A percentile compares a stretch with the other conserved stretches of the same genome.
These are phyloP conservation scores for Chrysocyon brachyurus DNA, from an alignment of 2,797 vertebrate genomes.

Conservation along the genomic window DNA sequence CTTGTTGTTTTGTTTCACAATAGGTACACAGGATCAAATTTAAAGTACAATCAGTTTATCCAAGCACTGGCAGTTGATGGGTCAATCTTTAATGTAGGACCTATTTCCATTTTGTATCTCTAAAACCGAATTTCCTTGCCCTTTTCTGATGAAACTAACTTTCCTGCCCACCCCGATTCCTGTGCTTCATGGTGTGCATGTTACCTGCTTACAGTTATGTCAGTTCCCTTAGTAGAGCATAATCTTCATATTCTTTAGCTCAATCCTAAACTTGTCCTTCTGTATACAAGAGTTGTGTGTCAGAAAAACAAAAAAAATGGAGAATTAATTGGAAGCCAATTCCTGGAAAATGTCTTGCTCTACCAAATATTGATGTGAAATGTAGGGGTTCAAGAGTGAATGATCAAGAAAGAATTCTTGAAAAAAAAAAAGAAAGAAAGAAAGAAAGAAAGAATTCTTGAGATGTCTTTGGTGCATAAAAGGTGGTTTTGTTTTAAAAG, in stretches of 20 bases:
- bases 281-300: neutral
- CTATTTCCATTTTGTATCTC: neutral
- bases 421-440: neutral
- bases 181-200: neutral
- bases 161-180: neutral
- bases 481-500: neutral
- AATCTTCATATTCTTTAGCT: neutral
- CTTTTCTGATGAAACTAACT: neutral
- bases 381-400: neutral
- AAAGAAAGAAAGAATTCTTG: neutral
- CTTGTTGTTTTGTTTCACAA: neutral
- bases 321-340: neutral
- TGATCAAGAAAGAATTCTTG: neutral
- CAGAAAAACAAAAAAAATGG: constrained; percentile 12
- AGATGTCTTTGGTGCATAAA: neutral
- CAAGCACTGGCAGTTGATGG: neutral
- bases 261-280: neutral
- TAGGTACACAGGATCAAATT: neutral
- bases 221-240: neutral
- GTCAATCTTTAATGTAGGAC: neutral
- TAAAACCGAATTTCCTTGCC: neutral
- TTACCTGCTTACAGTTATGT: neutral
- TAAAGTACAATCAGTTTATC: neutral
- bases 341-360: neutral
- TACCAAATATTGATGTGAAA: neutral